Base-by-base conservation (phyloP, 2,797 vertebrate genomes). In the Hypotaenidia philippensis region DNA sequence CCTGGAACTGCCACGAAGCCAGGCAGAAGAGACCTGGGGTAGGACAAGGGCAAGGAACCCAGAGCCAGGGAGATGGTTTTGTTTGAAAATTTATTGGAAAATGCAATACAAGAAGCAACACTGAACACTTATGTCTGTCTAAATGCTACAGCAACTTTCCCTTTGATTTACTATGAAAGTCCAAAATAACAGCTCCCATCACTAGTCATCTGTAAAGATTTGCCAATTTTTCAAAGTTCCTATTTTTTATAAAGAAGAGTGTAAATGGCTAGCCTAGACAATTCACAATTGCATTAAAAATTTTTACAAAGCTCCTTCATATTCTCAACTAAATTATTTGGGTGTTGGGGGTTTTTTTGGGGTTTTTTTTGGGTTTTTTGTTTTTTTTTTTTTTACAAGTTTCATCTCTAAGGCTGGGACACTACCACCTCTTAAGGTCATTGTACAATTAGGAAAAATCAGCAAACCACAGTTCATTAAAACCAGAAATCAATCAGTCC, bases 81-180 rank as follows among this genome's bases (percentile, higher is more conserved):
- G 93, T 96, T 96, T 95, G 94, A 94, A 88, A 96, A 96, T 98
- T 98, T 98, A 98, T 98, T 98, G 97, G 95, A 98, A 98, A 98
- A 98, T 94, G 98, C 97, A 97, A 96, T 97, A 98, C 97, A 98
- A 96, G 97, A 98, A 98, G 97, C 97, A 97, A 97, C 97, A 97
- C 93, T 76, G 93, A 97, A 97, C 97, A 97, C 90, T 96, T 92
- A 56, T 6, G 15, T 68, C 96, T 97, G 64, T 68, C 97, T 98
- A 98, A 97, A 95, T 1, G 61, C 97, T 97, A 97, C 52, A 8
- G 94, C 93, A 94, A 97, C 88, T 92, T 96, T 92, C 91, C 94
- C 92, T 96, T 93, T 89, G 83, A 96, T 78, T 96, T 65, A 83
- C 98, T 98, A 97, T 11, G 68, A 88, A 97, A 97, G 93, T 94